Evolutionary conservation across 2,888 invertebrate species (phyloP).

Genomic region (Syrista parreyssii): DNA sequence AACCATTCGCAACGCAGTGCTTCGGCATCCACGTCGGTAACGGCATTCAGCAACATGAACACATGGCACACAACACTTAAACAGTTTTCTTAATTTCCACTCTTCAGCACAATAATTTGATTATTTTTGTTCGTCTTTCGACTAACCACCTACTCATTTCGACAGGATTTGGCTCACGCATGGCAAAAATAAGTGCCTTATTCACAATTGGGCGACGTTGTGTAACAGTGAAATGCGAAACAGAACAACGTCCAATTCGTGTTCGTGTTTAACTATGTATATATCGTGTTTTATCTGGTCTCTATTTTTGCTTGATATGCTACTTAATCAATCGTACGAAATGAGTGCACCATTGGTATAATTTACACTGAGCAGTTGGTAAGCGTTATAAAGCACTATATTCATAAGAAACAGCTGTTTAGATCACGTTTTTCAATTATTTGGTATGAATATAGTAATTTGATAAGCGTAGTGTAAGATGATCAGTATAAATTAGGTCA

Average conservation of each 20-base stretch:
- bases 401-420: too few species aligned
- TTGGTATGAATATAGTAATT: neutral
- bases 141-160: neutral
- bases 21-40: neutral
- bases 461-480: neutral
- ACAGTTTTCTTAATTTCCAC: conserved; percentile 1
- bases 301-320: conserved; percentile 41
- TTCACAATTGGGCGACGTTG: neutral
- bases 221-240: neutral
- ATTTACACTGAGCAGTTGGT: neutral
- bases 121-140: neutral
- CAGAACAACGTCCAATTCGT: neutral
- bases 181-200: neutral
- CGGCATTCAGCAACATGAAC: conserved; percentile 39
- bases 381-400: too few species aligned
- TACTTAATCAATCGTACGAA: conserved; percentile 39
- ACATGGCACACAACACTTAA: conserved; percentile 41
- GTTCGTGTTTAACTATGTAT: neutral
- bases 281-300: neutral
- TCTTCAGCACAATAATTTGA: conserved; percentile 6
- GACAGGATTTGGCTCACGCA: neutral
- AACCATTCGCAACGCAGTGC: neutral
- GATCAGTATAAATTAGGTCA: neutral
- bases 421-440: neutral
- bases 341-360: conserved; percentile 4